Evolutionary conservation across 2,888 invertebrate genomes (phyloP), one percentile per base, ranked within the genome.

Genomic region (Euphydryas editha): DNA sequence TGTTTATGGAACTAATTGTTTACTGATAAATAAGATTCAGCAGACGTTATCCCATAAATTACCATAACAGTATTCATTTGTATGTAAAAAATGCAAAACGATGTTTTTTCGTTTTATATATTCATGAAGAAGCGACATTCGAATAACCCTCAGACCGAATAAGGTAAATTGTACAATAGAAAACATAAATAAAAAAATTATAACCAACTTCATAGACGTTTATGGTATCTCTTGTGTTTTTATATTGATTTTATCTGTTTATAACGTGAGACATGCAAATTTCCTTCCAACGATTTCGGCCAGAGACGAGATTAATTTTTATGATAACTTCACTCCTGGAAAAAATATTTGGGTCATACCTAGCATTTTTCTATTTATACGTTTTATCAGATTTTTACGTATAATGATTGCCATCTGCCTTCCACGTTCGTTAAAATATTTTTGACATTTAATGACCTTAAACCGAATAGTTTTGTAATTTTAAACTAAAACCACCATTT

Each of bases 41-140:
- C 57, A 49, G 39, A 51, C 49, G 6, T 42, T 49, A 17, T 44
- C 30, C 18, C 36, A 36, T 59, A 58, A 58, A 63, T 63, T 58
- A 63, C 18, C 63, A 63, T 63, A 44, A 39, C 39, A 58, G 58
- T 63, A 51, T 59, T 51, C 49, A 63, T 63, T 63, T 58, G 20
- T 51, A 63, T 58, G 63, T 59, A 58, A 63, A 63, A 54, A 63
- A 63, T 49, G 20, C 5, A 39, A 63, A 42, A 51, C 24, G 42
- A 42, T 58, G 51, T 58, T 42, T 51, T 46, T 30, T 15, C 58
- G 51, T 63, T 49, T 63, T 63, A 51, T 47, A 42, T 63, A 63
- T 63, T 63, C 58, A 63, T 59, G 58, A 17, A 51, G 49, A 58
- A 42, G 49, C 24, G n/a, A 57, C 56, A 58, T 51, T 63, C 58